Evolutionary conservation across 2,797 vertebrate species (phyloP).

Genomic region (Brachyrhaphis roseni): DNA sequence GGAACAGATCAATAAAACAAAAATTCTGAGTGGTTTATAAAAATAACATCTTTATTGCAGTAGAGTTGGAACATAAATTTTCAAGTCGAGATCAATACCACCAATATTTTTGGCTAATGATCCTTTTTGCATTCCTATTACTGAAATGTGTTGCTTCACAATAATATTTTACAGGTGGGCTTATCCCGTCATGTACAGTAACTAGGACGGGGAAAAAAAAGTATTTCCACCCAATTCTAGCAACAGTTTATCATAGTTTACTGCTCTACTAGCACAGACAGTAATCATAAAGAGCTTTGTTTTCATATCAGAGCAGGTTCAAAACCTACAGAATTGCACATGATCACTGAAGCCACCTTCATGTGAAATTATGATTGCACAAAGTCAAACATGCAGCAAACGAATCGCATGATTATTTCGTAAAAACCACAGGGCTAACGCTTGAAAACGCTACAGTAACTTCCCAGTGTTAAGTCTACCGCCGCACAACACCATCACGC

Average conservation of each 20-base stretch:
- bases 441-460: conserved; percentile 23
- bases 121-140: conserved; percentile 13
- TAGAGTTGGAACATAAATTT: conserved; percentile 18
- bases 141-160: conserved; percentile 12
- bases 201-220: neutral
- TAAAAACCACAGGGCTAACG: conserved; percentile 24
- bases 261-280: neutral
- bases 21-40: conserved; percentile 43
- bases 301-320: conserved; percentile 21
- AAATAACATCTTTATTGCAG: conserved; percentile 71
- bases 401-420: conserved; percentile 5
- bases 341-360: conserved; percentile 28
- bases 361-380: conserved; percentile 36
- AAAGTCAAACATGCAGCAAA: conserved; percentile 27
- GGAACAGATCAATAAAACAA: neutral
- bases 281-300: neutral
- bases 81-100: conserved; percentile 12
- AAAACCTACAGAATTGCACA: conserved; percentile 45
- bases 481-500: conserved; percentile 18
- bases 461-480: neutral
- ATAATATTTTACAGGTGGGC: neutral
- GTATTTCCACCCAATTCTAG: neutral
- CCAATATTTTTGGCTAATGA: conserved; percentile 11
- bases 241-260: neutral
- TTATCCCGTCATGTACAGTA: neutral